phyloP scores from a whole-genome alignment of 2,797 vertebrate genomes.

The Semotilus atromaculatus region DNA sequence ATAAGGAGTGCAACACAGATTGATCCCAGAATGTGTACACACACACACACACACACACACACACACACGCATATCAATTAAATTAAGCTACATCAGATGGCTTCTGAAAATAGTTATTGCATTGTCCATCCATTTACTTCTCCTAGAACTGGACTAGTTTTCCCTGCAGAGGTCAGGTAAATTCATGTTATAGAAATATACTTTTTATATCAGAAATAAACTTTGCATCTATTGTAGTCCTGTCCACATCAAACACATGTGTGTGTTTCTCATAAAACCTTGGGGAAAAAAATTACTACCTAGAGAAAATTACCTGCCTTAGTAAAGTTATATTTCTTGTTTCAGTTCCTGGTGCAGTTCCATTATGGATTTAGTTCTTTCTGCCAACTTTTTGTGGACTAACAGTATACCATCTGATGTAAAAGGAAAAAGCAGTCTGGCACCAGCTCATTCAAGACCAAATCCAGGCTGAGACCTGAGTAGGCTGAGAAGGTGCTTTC shows the following conservation, averaged over 20 bases:
- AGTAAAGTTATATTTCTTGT: neutral
- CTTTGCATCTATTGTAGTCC: neutral
- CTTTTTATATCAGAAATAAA: neutral
- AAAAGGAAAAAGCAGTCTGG: neutral
- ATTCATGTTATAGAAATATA: neutral
- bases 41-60: too few species aligned
- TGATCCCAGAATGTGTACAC: neutral
- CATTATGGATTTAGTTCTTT: neutral
- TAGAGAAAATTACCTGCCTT: neutral
- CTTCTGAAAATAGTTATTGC: slow-evolving; percentile 52
- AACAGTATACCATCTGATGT: neutral
- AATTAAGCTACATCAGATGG: slow-evolving; percentile 50
- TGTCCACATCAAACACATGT: neutral
- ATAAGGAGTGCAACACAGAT: neutral
- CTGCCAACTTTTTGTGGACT: neutral
- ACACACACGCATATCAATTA: slow-evolving; percentile 30
- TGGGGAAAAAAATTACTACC: too few species aligned
- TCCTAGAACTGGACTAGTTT: slow-evolving; percentile 26
- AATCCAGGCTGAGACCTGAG: neutral
- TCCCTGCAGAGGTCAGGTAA: neutral
- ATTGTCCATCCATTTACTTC: slow-evolving; percentile 34
- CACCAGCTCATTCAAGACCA: neutral
- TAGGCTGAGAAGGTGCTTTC: neutral
- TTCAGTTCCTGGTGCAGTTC: neutral
- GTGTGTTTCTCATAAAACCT: neutral